Conservation (phyloP, 2,113 vertebrate species). For the Albula glossodonta region DNA sequence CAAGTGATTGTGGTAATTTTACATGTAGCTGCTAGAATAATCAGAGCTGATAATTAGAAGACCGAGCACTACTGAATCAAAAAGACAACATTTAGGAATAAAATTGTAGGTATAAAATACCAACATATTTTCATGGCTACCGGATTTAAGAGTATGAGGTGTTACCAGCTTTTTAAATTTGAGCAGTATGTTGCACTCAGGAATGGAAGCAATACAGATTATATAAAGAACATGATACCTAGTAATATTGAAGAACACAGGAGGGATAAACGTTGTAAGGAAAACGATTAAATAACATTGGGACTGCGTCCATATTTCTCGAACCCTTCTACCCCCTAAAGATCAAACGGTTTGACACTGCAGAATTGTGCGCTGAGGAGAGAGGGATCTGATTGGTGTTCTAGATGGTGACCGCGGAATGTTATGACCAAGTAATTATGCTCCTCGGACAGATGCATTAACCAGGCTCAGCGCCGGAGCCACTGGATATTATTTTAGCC, state of each 20-base stretch:
- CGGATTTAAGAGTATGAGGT: too few species aligned
- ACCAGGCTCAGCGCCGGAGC: constrained; percentile 88
- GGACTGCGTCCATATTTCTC: constrained; percentile 67
- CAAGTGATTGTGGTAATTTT: neutral
- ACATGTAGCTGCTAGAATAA: neutral
- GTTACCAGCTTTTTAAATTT: too few species aligned
- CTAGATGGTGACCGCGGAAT: constrained; percentile 81
- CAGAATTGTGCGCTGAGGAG: constrained; percentile 76
- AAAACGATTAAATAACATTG: constrained; percentile 35
- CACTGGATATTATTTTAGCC: constrained; percentile 91
- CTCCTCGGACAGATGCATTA: constrained; percentile 91
- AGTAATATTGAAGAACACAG: neutral
- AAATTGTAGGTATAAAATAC: too few species aligned
- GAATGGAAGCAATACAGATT: neutral
- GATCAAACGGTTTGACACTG: constrained; percentile 87
- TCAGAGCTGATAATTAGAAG: neutral
- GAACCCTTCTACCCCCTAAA: constrained; percentile 73
- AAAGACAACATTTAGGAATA: neutral
- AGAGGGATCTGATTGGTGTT: constrained; percentile 78
- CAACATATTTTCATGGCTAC: too few species aligned
- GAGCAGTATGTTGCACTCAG: neutral
- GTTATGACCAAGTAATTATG: constrained; percentile 89
- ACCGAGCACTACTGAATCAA: neutral
- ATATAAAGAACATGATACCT: neutral
- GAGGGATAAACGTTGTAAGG: neutral